Evolutionary conservation across 2,113 vertebrate species (phyloP), one percentile per base, ranked within the genome.

Genomic region (Speoplatyrhinus poulsoni): DNA sequence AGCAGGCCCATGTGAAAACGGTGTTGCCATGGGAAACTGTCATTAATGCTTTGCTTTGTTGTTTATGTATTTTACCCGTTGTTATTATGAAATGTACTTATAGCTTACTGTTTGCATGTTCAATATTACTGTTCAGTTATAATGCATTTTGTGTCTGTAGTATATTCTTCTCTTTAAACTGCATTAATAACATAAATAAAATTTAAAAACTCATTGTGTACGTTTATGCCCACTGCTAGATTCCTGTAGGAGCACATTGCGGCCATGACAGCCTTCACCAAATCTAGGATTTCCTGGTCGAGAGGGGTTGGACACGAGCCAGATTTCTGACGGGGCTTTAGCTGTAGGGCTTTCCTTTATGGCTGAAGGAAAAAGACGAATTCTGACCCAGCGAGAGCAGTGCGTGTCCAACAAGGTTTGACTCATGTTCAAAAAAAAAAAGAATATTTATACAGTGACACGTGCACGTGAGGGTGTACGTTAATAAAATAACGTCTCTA

Each of bases 271-370:
- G 46, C 16, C 65, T 49, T 19, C 36, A 9, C n/a, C 41, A 19
- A 67, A 59, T 26, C 17, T 8, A 32, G 60, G 61, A 52, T 9
- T 55, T 10, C 46, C 36, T 57, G 50, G 69, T 60, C 57, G 41
- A 1, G 26, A 26, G 26, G 26, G 26, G 1, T 26, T 2, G 26
- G 26, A 26, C 26, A 36, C 48, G 10, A 6, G n/a, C 15, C 47
- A 63, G 10, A 62, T 36, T 62, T 19, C 46, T 12, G 57, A 52
- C 26, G 26, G 26, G 2, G 26, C 26, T 26, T 26, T 26, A 26
- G 26, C 26, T 26, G 26, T 26, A 26, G 26, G 26, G 26, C 26
- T 26, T 26, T 26, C 3, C 26, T 26, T 26, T 26, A 26, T 26
- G 26, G 2, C 26, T 26, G 26, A 26, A 26, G 26, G 26, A 67